phyloP scores from a whole-genome alignment of 2,888 invertebrate genomes.

The Limenitis camilla region DNA sequence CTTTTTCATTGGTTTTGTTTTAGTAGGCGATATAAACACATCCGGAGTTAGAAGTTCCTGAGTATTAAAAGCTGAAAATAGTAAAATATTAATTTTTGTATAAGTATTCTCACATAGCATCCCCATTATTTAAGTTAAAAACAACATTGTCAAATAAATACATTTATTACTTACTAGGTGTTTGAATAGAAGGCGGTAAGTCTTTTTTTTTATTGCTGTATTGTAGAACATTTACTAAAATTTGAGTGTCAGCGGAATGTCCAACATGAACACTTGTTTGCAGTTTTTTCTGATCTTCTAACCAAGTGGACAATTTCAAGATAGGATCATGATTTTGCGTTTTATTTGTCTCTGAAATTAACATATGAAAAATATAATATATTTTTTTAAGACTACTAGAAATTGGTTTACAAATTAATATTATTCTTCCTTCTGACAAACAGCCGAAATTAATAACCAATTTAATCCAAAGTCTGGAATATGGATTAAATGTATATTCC shows the following conservation, averaged over 20 bases:
- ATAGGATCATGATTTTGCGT: constrained; percentile 10
- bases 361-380: background rate
- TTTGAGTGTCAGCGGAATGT: constrained; percentile 61
- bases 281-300: constrained; percentile 64
- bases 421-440: too few species aligned
- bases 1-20: constrained; percentile 43
- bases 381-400: background rate
- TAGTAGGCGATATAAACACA: constrained; percentile 25
- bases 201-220: constrained; percentile 67
- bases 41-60: constrained; percentile 38
- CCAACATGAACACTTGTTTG: constrained; percentile 59
- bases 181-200: constrained; percentile 48
- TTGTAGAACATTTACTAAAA: constrained; percentile 60
- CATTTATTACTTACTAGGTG: constrained; percentile 44
- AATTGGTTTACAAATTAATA: too few species aligned
- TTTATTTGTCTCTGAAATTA: constrained; percentile 31
- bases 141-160: too few species aligned
- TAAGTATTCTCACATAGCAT: background rate
- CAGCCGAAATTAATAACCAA: too few species aligned
- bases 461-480: too few species aligned
- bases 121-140: too few species aligned
- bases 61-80: constrained; percentile 39
- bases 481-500: too few species aligned
- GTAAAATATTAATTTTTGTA: background rate
- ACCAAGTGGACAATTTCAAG: constrained; percentile 48